These are phyloP conservation scores for Agrochola circellaris DNA, from an alignment of 2,888 invertebrate species.

Conservation along the genomic window DNA sequence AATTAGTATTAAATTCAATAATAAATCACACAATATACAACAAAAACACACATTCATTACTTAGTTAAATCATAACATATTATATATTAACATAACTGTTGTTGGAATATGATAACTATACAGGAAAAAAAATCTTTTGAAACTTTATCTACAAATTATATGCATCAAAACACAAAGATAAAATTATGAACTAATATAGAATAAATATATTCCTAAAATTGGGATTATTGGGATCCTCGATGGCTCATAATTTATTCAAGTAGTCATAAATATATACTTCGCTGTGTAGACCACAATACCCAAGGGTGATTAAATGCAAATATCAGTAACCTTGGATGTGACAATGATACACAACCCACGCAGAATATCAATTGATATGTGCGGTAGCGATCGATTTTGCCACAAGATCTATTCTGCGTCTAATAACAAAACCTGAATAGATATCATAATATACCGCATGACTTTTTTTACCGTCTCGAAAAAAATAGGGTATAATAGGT, in stretches of 20 bases:
- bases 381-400: conserved; percentile 42
- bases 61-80: too few relatives aligned
- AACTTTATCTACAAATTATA: neutral
- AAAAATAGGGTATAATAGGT: too few relatives aligned
- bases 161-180: too few relatives aligned
- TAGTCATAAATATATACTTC: neutral
- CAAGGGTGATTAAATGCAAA: conserved; percentile 44
- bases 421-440: neutral
- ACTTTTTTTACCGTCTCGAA: too few relatives aligned
- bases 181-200: neutral
- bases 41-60: too few relatives aligned
- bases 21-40: too few relatives aligned
- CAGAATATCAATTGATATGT: conserved; percentile 53
- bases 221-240: neutral
- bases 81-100: neutral
- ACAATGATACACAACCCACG: conserved; percentile 27
- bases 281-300: neutral
- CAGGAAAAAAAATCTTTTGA: too few relatives aligned
- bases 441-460: neutral
- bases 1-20: too few relatives aligned
- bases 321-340: conserved; percentile 35
- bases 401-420: conserved; percentile 22
- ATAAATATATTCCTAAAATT: neutral
- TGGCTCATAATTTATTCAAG: neutral
- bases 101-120: neutral